These are phyloP conservation scores for Psilopsiagon aurifrons DNA, from an alignment of 2,113 vertebrate genomes.

Conservation along the genomic window DNA sequence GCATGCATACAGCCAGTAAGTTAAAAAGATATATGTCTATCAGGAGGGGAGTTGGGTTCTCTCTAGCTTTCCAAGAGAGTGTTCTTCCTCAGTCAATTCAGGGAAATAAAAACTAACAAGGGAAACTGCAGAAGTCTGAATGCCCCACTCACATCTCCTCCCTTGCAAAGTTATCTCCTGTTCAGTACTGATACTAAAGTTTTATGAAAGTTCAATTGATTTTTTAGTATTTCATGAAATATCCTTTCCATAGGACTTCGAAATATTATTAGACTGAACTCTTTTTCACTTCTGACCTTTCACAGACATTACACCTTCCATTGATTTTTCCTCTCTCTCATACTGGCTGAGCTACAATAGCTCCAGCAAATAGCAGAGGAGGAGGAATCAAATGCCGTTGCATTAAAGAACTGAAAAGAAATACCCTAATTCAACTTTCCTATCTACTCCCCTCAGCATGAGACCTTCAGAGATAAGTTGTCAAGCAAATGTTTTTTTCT, in stretches of 20 bases:
- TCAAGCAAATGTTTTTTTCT: slow-evolving; percentile 14
- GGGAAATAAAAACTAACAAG: background rate
- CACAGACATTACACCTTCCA: background rate
- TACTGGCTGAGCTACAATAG: slow-evolving; percentile 20
- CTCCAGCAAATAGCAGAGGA: background rate
- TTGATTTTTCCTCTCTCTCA: slow-evolving; percentile 66
- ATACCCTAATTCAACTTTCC: slow-evolving; percentile 20
- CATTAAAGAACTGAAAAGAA: slow-evolving; percentile 2
- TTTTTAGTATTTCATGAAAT: slow-evolving; percentile 43
- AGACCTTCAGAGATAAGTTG: background rate
- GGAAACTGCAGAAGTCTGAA: background rate
- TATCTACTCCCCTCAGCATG: background rate
- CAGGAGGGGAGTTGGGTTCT: background rate
- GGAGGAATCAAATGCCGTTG: slow-evolving; percentile 14
- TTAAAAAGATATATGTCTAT: background rate
- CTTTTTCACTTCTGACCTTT: slow-evolving; percentile 64
- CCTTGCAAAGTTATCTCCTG: background rate
- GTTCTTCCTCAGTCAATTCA: background rate
- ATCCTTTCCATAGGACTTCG: slow-evolving; percentile 24
- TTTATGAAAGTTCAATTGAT: slow-evolving; percentile 56
- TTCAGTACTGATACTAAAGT: slow-evolving; percentile 16
- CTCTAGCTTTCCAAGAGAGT: background rate
- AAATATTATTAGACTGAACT: slow-evolving; percentile 61
- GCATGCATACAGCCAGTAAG: background rate
- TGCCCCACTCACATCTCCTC: background rate